Evolutionary conservation across 2,113 vertebrate species (phyloP), one percentile per base, ranked within the genome.

Genomic region (Petroica traversi): DNA sequence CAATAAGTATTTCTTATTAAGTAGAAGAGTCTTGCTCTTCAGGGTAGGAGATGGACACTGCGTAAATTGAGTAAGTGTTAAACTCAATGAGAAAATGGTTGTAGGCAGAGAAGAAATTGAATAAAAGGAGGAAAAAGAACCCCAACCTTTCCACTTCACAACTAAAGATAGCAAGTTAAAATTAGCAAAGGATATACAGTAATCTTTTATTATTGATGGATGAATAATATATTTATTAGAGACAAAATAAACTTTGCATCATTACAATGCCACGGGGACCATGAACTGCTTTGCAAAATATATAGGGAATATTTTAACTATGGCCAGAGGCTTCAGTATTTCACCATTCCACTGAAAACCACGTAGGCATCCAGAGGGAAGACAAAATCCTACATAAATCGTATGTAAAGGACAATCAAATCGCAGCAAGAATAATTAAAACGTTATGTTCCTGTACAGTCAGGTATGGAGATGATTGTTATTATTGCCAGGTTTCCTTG

Each of bases 1-100:
- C 85, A 93, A 66, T 91, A 77, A 79, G 45, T 78, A 85, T 88
- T 85, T 91, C 58, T 66, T 85, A 38, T 89, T 76, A 85, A 89
- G 26, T 2, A 69, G 71, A 83, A 79, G 66, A 43, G n/a, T 67
- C 40, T 71, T 71, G 31, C 34, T 94, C 45, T 88, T 87, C 66
- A 76, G 69, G 55, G 67, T 34, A 62, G 66, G 61, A 78, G 54
- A 66, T 43, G 66, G 64, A 76, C 85, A 89, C 58, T 82, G 61
- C 34, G 85, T 83, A 85, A 75, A 95, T 31, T 89, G 29, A n/a
- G 33, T 76, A 83, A 86, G 43, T 71, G 59, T 71, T 77, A 77
- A 74, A 55, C 34, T 40, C 19, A 94, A 85, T 64, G 58, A 85
- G 48, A 72, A 95, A 95, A 72, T 10, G 12, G 16, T 91, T 87